These are phyloP conservation scores for Caenorhabditis zanzibari DNA, from an alignment of 2,888 invertebrate species.

Conservation along the genomic window DNA sequence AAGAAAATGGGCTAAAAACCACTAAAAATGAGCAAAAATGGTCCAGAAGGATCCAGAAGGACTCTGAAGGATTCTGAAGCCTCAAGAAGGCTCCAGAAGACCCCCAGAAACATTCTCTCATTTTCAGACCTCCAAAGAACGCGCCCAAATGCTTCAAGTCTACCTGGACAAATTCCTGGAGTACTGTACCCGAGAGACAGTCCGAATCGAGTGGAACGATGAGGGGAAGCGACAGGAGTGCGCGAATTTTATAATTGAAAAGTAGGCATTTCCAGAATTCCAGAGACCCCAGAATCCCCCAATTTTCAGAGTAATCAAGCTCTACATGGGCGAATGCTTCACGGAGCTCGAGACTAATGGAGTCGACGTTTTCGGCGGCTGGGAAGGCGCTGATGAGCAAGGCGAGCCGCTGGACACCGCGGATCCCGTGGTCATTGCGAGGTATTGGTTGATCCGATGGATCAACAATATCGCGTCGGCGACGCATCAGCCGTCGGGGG, in stretches of 20 bases:
- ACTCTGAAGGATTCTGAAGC: too few relatives aligned
- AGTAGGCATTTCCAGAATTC: conserved; percentile 52
- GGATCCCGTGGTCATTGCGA: conserved; percentile 82
- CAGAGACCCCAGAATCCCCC: too few relatives aligned
- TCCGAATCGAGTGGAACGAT: conserved; percentile 82
- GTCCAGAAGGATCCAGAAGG: too few relatives aligned
- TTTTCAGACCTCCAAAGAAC: conserved; percentile 71
- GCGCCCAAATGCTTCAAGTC: conserved; percentile 80
- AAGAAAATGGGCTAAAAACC: too few relatives aligned
- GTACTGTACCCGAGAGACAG: conserved; percentile 80
- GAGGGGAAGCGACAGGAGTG: conserved; percentile 75
- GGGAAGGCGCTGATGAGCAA: conserved; percentile 78
- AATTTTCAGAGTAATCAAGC: conserved; percentile 66
- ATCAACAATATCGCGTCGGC: conserved; percentile 81
- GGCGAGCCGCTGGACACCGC: conserved; percentile 80
- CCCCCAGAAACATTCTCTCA: too few relatives aligned
- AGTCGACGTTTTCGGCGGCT: conserved; percentile 81
- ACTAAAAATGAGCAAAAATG: too few relatives aligned
- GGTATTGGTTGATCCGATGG: conserved; percentile 82
- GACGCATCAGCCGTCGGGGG: conserved; percentile 34
- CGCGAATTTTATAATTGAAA: conserved; percentile 80
- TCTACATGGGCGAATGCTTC: conserved; percentile 75
- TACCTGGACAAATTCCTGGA: conserved; percentile 83
- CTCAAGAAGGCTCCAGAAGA: too few relatives aligned
- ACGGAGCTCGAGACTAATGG: conserved; percentile 75